phyloP scores from a whole-genome alignment of 2,888 invertebrate species.

The Melolontha melolontha region DNA sequence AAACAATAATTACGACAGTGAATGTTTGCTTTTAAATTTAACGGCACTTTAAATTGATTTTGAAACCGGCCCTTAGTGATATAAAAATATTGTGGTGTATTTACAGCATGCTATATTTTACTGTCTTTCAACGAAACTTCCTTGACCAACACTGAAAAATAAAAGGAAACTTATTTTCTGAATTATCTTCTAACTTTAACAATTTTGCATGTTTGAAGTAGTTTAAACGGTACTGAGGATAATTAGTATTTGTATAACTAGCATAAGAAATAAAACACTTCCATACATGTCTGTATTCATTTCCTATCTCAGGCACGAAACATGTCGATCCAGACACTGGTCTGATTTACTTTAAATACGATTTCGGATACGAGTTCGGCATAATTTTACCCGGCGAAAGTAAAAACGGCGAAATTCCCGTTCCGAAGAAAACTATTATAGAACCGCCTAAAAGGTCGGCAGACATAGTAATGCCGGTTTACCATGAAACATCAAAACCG shows the following conservation, averaged over 20 bases:
- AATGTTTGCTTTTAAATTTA: too few relatives aligned
- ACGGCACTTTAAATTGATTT: too few relatives aligned
- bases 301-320: conserved; percentile 72
- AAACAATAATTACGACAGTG: too few relatives aligned
- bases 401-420: conserved; percentile 65
- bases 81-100: too few relatives aligned
- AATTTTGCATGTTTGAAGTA: too few relatives aligned
- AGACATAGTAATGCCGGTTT: conserved; percentile 76
- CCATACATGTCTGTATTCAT: neutral
- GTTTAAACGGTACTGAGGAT: neutral
- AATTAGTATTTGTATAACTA: neutral
- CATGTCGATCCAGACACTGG: conserved; percentile 82
- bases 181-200: too few relatives aligned
- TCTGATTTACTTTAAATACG: conserved; percentile 84
- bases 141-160: too few relatives aligned
- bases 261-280: neutral
- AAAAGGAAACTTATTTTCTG: too few relatives aligned
- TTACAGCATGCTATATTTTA: too few relatives aligned
- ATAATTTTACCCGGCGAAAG: conserved; percentile 78
- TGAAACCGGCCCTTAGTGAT: too few relatives aligned
- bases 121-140: too few relatives aligned
- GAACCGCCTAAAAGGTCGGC: conserved; percentile 69
- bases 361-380: conserved; percentile 84
- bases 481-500: conserved; percentile 70
- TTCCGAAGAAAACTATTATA: conserved; percentile 65